Percentiles rank a stretch among this genome's conserved stretches.
These are phyloP conservation scores for Machaerirhynchus nigripectus DNA, from an alignment of 2,113 vertebrate genomes.

Conservation along the genomic window DNA sequence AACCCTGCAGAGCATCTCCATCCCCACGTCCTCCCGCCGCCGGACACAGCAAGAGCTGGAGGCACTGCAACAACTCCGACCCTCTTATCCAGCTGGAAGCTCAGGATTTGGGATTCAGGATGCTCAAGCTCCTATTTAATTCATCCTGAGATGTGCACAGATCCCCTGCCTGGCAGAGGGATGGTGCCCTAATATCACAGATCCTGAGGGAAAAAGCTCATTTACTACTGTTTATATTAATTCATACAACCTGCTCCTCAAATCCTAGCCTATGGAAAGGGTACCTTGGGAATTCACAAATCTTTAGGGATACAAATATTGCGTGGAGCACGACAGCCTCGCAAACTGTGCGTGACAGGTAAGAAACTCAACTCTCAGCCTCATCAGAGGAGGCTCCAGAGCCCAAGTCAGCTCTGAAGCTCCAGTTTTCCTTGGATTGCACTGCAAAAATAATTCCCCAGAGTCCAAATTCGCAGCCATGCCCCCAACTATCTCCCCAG, in stretches of 20 bases:
- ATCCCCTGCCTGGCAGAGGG: neutral
- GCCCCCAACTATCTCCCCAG: neutral
- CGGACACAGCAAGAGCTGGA: neutral
- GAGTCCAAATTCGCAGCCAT: neutral
- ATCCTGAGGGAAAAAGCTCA: neutral
- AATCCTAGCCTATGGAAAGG: neutral
- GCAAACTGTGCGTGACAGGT: rapidly evolving
- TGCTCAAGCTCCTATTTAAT: neutral
- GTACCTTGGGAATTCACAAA: neutral
- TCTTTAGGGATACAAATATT: neutral
- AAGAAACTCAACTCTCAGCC: neutral
- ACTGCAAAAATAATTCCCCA: neutral
- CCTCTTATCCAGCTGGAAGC: neutral
- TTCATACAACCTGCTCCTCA: neutral
- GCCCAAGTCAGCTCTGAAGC: neutral
- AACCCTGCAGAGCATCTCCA: neutral
- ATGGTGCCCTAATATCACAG: neutral
- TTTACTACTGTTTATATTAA: neutral
- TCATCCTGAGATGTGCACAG: neutral
- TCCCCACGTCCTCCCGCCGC: rapidly evolving
- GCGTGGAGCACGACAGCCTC: neutral
- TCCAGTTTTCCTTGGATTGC: neutral
- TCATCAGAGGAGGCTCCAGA: neutral
- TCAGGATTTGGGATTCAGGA: neutral
- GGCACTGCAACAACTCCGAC: neutral